phyloP scores from a whole-genome alignment of 2,113 vertebrate genomes.

The Rhinopomastus cyanomelas region DNA sequence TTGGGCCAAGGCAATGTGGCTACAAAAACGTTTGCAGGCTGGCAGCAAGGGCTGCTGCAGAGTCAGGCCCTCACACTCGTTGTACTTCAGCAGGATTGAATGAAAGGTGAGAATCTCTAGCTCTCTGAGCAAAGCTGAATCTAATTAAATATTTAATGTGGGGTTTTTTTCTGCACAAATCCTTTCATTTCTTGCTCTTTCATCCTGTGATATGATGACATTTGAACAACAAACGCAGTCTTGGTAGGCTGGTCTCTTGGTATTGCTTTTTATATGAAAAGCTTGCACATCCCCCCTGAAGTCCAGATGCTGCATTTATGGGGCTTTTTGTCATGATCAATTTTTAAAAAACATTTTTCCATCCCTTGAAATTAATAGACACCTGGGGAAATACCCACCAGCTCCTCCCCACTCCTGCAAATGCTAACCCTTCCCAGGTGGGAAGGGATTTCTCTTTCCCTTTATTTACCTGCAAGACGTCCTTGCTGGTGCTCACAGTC shows the following conservation, averaged over 20 bases:
- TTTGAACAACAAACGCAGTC: slow-evolving; percentile 57
- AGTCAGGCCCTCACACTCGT: neutral
- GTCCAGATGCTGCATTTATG: slow-evolving; percentile 62
- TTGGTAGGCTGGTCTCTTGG: slow-evolving; percentile 34
- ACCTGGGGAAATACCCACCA: slow-evolving; percentile 35
- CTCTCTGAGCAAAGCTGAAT: slow-evolving; percentile 8
- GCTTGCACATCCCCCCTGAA: slow-evolving; percentile 22
- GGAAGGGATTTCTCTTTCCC: neutral
- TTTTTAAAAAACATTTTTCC: slow-evolving; percentile 45
- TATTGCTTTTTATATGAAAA: slow-evolving; percentile 29
- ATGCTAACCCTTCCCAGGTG: slow-evolving; percentile 8
- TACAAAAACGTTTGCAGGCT: neutral
- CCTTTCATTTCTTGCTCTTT: slow-evolving; percentile 54
- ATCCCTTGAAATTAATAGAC: slow-evolving; percentile 29
- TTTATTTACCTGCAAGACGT: slow-evolving; percentile 38
- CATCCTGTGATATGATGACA: slow-evolving; percentile 24
- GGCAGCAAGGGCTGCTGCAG: neutral
- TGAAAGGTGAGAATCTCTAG: neutral
- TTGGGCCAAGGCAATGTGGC: neutral
- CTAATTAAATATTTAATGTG: slow-evolving; percentile 39
- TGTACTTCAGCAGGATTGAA: neutral
- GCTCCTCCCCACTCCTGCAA: neutral
- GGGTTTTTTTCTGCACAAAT: neutral
- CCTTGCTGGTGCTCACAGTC: neutral
- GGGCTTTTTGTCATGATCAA: slow-evolving; percentile 22